phyloP scores from a whole-genome alignment of 1,140 invertebrate genomes.

The Odontomachus brunneus region DNA sequence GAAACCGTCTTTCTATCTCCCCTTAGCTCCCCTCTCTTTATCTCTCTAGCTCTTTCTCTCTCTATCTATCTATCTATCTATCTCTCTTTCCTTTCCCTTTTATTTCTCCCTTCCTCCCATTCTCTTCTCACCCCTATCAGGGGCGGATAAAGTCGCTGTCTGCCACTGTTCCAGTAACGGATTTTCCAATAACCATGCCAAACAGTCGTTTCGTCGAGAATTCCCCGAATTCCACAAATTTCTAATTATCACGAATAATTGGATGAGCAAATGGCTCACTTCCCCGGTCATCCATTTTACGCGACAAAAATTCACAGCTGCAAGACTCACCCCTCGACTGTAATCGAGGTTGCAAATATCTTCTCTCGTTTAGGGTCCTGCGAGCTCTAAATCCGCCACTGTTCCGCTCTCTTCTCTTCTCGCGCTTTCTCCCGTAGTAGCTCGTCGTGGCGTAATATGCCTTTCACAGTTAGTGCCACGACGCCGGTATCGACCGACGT shows the following conservation, averaged over 20 bases:
- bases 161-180: too few relatives aligned
- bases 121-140: constrained; percentile 45
- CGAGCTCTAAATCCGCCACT: constrained; percentile 37
- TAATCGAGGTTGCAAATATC: background rate
- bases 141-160: constrained; percentile 14
- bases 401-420: constrained; percentile 29
- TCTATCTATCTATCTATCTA: constrained; percentile 29
- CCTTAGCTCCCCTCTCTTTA: constrained; percentile 21
- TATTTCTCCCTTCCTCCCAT: constrained; percentile 56
- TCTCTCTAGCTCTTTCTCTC: constrained; percentile 33
- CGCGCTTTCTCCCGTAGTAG: constrained; percentile 30
- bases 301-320: constrained; percentile 2
- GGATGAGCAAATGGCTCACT: too few relatives aligned
- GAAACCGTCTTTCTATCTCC: constrained; percentile 74
- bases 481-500: constrained; percentile 78
- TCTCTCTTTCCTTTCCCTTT: constrained; percentile 22
- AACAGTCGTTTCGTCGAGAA: too few relatives aligned
- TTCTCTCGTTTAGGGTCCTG: constrained; percentile 1
- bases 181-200: too few relatives aligned
- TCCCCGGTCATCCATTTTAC: too few relatives aligned
- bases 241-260: too few relatives aligned
- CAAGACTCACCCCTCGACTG: background rate
- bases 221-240: too few relatives aligned
- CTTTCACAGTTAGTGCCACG: constrained; percentile 76
- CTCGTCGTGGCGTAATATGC: constrained; percentile 69